Base-by-base conservation (phyloP, 2,797 vertebrate genomes). In the Takifugu rubripes region DNA sequence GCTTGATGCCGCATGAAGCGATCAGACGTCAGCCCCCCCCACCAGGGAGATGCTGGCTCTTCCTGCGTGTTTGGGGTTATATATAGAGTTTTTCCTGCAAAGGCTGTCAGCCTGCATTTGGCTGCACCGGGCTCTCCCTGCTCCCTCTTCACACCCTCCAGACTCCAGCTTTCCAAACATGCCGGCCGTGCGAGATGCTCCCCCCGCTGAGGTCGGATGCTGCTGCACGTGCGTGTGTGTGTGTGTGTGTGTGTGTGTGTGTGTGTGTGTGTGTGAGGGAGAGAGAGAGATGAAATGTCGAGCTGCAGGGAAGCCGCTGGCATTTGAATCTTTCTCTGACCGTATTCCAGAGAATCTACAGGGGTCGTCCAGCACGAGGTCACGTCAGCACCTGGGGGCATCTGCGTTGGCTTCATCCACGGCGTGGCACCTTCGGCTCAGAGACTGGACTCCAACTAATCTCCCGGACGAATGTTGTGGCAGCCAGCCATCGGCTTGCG, bases 41-140 rank as follows among this genome's bases (percentile, higher is more conserved):
- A 6, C 61, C 40, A 58, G 0, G 1, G 58, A 83, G 72, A 59
- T 52, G 45, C 72, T 54, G 70, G 61, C 73, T 70, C 75, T 69
- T 75, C 70, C 69, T 45, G 59, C 59, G 66, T 80, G 75, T 83
- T 56, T 81, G 81, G 54, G 71, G 81, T 79, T 86, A 84, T 75
- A 84, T 84, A 81, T 87, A 88, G 82, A 81, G 70, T 68, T 72
- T 64, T 75, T 83, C 84, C 86, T 77, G 68, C 79, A 17, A 80
- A 40, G 52, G 52, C 79, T 86, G 86, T 88, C 86, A 82, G 52
- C 44, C 73, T 76, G 73, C 62, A 70, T 87, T 84, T 80, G 71
- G 79, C 72, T 70, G 62, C 5, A 2, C 45, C 62, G 42, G 43
- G 44, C 44, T 66, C 70, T 77, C 67, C 76, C 59, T 56, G 75